These are phyloP conservation scores for Eurosta solidaginis DNA, from an alignment of 1,140 invertebrate species.

Conservation along the genomic window DNA sequence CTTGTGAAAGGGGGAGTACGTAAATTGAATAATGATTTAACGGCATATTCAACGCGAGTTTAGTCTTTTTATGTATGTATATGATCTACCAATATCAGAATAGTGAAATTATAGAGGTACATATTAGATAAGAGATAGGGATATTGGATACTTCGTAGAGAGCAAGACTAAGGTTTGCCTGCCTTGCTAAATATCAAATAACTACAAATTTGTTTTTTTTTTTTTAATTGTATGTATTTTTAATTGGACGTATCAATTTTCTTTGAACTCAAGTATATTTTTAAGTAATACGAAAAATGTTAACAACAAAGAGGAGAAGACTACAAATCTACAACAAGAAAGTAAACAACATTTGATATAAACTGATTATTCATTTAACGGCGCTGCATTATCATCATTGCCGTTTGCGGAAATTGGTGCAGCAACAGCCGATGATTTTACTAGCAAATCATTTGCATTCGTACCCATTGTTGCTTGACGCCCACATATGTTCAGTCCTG, in stretches of 20 bases:
- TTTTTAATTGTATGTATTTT: too few species aligned
- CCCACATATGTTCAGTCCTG: neutral
- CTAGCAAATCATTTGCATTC: neutral
- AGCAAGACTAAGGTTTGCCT: too few species aligned
- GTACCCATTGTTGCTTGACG: neutral
- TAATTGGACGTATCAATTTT: neutral
- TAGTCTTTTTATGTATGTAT: too few species aligned
- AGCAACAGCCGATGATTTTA: neutral
- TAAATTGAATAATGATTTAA: too few species aligned
- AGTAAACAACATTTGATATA: neutral
- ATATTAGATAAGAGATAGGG: too few species aligned
- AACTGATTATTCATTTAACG: neutral
- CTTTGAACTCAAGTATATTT: neutral
- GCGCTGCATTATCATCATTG: neutral
- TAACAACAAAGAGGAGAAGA: conserved; percentile 6
- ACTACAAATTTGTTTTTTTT: too few species aligned
- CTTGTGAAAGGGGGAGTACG: too few species aligned
- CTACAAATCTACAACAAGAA: neutral
- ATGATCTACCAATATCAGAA: too few species aligned
- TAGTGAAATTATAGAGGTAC: too few species aligned
- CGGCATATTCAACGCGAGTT: too few species aligned
- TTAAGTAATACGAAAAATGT: neutral
- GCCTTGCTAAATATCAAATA: too few species aligned
- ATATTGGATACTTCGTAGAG: too few species aligned
- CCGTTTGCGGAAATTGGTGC: conserved; percentile 3